Evolutionary conservation across 2,888 invertebrate genomes (phyloP), one percentile per base, ranked within the genome.

Genomic region (Amphimallon solstitiale): DNA sequence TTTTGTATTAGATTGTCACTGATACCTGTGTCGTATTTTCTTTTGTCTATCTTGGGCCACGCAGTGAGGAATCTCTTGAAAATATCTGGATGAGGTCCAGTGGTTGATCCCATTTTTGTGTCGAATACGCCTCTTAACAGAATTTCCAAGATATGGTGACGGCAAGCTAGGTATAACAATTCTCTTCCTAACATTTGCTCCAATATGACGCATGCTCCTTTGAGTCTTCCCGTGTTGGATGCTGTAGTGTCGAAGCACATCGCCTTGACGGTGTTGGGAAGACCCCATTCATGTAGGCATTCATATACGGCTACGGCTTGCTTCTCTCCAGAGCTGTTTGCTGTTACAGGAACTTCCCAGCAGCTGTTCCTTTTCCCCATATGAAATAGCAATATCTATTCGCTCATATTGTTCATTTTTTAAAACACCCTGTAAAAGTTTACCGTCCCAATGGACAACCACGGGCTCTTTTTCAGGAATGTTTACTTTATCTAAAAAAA

Each of bases 111-210:
- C n/a, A n/a, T n/a, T n/a, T n/a, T n/a, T n/a, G n/a, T n/a, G n/a
- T n/a, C n/a, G n/a, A n/a, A n/a, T n/a, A n/a, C n/a, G 23, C 40
- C 40, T 40, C 40, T 40, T 14, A 40, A 40, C 40, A 40, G 14
- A 14, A 40, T 14, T 40, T 40, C 40, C 14, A 40, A 40, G 14
- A 40, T 14, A 14, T 40, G 40, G 40, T 40, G 40, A 12, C 40
- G 40, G 40, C 40, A 40, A n/a, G 40, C 40, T 40, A 40, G 40
- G 40, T 40, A 40, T 14, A 40, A 14, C 3, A 40, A 14, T 14
- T 40, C 40, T 40, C 40, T n/a, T 12, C 40, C 40, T 40, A 40
- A 40, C 40, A 40, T 40, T 14, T 40, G 40, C 40, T 40, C 40
- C 40, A 40, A 14, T n/a, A 40, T n/a, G 14, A 12, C n/a, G n/a